phyloP scores from a whole-genome alignment of 1,140 invertebrate species.

The Diorhabda carinulata region DNA sequence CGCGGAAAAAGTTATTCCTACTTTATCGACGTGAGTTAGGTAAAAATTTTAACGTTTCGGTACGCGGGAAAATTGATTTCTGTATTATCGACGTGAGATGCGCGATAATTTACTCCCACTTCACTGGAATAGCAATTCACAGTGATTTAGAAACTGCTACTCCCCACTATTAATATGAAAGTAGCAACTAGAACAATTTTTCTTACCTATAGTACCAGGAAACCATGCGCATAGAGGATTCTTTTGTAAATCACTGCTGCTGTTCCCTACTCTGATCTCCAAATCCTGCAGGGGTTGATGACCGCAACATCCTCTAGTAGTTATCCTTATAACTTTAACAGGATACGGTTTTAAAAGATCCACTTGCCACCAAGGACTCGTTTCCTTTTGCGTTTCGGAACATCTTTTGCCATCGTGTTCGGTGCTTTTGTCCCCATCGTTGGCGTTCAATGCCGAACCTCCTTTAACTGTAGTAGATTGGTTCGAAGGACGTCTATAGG shows the following conservation, averaged over 20 bases:
- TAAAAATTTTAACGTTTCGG: no score
- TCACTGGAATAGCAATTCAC: no score
- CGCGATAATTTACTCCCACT: no score
- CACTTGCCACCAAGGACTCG: slow-evolving; percentile 88
- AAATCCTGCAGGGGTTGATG: slow-evolving; percentile 87
- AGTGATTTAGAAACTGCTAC: no score
- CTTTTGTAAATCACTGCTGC: slow-evolving; percentile 75
- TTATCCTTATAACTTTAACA: slow-evolving; percentile 77
- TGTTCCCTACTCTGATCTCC: slow-evolving; percentile 88
- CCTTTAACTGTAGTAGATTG: slow-evolving; percentile 83
- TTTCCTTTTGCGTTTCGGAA: slow-evolving; percentile 82
- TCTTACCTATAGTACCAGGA: slow-evolving; percentile 80
- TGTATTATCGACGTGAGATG: no score
- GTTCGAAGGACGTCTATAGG: slow-evolving; percentile 80
- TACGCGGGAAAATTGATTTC: no score
- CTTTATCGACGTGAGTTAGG: no score
- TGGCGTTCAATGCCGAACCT: slow-evolving; percentile 75
- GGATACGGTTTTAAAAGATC: slow-evolving; percentile 79
- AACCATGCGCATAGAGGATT: slow-evolving; percentile 92
- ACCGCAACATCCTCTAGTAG: slow-evolving; percentile 72
- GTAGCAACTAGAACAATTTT: neutral
- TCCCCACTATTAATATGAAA: no score
- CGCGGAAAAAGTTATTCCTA: no score
- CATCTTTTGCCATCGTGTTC: slow-evolving; percentile 83
- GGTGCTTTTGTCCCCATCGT: slow-evolving; percentile 77